phyloP scores from a whole-genome alignment of 2,113 vertebrate species.

The Eudyptes chrysolophus region DNA sequence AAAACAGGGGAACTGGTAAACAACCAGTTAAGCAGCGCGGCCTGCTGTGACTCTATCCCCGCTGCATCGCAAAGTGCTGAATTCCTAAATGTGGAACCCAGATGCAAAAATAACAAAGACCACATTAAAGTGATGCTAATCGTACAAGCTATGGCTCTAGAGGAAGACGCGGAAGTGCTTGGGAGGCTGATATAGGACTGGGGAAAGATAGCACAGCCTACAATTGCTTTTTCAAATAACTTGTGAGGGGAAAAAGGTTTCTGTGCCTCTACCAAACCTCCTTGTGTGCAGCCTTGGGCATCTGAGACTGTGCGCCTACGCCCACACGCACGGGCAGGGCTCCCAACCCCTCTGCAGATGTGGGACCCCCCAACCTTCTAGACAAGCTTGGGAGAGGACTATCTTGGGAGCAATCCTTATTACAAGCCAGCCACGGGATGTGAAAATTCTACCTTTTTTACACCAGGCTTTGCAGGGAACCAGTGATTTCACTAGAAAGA shows the following conservation, averaged over 20 bases:
- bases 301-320: rapidly evolving
- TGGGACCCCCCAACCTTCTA: not conserved
- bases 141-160: not conserved
- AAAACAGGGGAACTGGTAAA: not conserved
- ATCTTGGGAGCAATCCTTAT: not conserved
- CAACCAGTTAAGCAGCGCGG: not conserved
- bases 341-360: not conserved
- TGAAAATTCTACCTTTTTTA: not conserved
- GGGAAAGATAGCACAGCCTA: not conserved
- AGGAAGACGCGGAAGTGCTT: not conserved
- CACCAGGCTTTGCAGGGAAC: not conserved
- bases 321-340: rapidly evolving
- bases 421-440: not conserved
- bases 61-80: not conserved
- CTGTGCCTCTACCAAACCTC: not conserved
- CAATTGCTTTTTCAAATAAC: not conserved
- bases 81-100: slow-evolving; percentile 68
- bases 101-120: slow-evolving; percentile 58
- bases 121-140: slow-evolving; percentile 67
- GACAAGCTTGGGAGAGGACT: not conserved
- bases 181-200: not conserved
- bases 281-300: not conserved
- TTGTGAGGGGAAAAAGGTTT: not conserved
- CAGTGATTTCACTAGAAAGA: not conserved
- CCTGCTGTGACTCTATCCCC: not conserved